Conservation (phyloP, 2,113 vertebrate species). For the Loxodonta africana region DNA sequence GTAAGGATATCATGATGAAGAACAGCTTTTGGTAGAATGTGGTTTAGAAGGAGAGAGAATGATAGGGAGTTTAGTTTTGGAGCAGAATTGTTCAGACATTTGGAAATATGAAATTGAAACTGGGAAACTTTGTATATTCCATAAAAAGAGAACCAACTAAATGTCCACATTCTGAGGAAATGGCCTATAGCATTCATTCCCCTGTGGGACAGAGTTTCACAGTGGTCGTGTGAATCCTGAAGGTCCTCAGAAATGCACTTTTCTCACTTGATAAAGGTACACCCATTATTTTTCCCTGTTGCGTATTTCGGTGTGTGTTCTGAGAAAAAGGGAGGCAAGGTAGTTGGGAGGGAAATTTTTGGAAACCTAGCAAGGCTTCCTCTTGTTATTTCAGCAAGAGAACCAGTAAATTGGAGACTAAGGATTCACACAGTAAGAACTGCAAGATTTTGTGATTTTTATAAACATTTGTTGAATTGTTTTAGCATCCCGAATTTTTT, state of each 20-base stretch:
- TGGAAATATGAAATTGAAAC: constrained; percentile 11
- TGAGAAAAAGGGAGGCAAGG: background rate
- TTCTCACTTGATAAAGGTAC: background rate
- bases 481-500: constrained; percentile 16
- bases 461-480: background rate
- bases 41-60: background rate
- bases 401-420: constrained; percentile 15
- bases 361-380: background rate
- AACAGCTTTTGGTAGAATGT: background rate
- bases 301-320: background rate
- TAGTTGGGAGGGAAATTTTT: constrained; percentile 3
- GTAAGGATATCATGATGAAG: background rate
- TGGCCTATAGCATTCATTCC: background rate
- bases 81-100: constrained; percentile 8
- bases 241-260: background rate
- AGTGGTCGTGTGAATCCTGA: background rate
- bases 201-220: background rate
- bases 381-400: constrained; percentile 45
- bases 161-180: background rate
- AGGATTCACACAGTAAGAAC: background rate
- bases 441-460: constrained; percentile 16
- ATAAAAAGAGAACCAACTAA: background rate
- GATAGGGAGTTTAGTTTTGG: background rate
- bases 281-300: background rate
- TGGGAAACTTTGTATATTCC: background rate